Evolutionary conservation across 35 echinoderm and acorn worm genomes (phyloP).

Genomic region (Apostichopus californicus): DNA sequence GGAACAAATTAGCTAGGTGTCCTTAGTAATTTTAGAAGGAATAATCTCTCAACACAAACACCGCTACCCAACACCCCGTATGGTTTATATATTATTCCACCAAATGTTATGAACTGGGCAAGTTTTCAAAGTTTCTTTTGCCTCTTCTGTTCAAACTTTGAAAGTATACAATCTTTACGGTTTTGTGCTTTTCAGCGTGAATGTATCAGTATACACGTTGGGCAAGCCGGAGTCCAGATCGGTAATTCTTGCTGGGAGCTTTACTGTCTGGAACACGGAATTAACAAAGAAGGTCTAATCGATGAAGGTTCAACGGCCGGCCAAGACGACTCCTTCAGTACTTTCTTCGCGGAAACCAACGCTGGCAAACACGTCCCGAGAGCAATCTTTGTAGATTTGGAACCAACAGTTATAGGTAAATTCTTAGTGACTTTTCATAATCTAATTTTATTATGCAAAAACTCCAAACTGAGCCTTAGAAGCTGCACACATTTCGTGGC

Average conservation of each 20-base stretch:
- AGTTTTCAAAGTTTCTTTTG: too few relatives aligned
- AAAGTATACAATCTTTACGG: too few relatives aligned
- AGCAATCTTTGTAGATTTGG: slow-evolving; percentile 36
- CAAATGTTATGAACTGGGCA: too few relatives aligned
- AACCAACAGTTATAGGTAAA: slow-evolving; percentile 45
- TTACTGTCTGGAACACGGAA: slow-evolving; percentile 34
- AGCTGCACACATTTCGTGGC: too few relatives aligned
- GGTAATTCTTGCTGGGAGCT: slow-evolving; percentile 44
- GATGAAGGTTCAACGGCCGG: background rate
- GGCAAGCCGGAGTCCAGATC: slow-evolving; percentile 40
- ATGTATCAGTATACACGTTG: slow-evolving; percentile 47
- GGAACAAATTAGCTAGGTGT: too few relatives aligned
- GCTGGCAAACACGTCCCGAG: slow-evolving; percentile 38
- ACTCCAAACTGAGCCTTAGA: too few relatives aligned
- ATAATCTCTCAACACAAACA: too few relatives aligned
- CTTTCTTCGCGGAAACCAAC: slow-evolving; percentile 1
- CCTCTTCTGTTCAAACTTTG: too few relatives aligned
- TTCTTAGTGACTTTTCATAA: background rate
- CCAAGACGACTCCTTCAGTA: slow-evolving; percentile 25
- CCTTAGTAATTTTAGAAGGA: too few relatives aligned
- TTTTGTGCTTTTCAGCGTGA: slow-evolving; percentile 13
- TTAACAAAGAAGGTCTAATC: slow-evolving; percentile 8
- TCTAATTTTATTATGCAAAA: background rate
- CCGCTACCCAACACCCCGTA: too few relatives aligned
- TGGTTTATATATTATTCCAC: too few relatives aligned